Evolutionary conservation across 1,140 invertebrate genomes (phyloP).

Genomic region (Panagrolaimus sp.): DNA sequence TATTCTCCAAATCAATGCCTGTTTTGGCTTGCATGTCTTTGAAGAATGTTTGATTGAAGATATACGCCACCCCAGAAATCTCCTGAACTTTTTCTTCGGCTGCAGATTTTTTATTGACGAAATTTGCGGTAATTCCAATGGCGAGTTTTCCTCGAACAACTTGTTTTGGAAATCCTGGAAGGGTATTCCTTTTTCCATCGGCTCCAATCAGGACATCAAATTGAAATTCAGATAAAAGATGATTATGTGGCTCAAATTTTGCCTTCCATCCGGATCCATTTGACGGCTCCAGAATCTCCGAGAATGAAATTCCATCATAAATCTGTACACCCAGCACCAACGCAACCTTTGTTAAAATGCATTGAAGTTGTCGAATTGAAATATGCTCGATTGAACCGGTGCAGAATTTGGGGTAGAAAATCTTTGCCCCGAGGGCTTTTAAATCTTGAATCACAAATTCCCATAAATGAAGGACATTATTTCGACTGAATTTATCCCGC

Average conservation of each 20-base stretch:
- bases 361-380: conserved; percentile 89
- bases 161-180: conserved; percentile 85
- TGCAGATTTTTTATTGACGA: conserved; percentile 85
- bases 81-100: conserved; percentile 89
- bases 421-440: conserved; percentile 86
- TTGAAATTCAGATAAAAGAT: conserved; percentile 85
- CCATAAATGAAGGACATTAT: conserved; percentile 98
- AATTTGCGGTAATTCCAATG: conserved; percentile 91
- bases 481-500: conserved; percentile 83
- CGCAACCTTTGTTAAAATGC: conserved; percentile 88
- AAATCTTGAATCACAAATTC: conserved; percentile 96
- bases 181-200: conserved; percentile 90
- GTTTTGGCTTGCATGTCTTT: conserved; percentile 76
- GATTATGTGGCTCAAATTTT: conserved; percentile 72
- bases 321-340: conserved; percentile 91
- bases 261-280: conserved; percentile 74
- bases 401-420: conserved; percentile 98
- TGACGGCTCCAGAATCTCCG: conserved; percentile 62
- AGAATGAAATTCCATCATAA: conserved; percentile 84
- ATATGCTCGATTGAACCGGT: conserved; percentile 97
- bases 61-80: conserved; percentile 70
- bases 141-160: conserved; percentile 94
- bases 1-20: conserved; percentile 93
- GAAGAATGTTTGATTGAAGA: conserved; percentile 64
- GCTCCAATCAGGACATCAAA: conserved; percentile 93